Evolutionary conservation across 2,888 invertebrate species (phyloP).

Genomic region (Tetragnatha montana): DNA sequence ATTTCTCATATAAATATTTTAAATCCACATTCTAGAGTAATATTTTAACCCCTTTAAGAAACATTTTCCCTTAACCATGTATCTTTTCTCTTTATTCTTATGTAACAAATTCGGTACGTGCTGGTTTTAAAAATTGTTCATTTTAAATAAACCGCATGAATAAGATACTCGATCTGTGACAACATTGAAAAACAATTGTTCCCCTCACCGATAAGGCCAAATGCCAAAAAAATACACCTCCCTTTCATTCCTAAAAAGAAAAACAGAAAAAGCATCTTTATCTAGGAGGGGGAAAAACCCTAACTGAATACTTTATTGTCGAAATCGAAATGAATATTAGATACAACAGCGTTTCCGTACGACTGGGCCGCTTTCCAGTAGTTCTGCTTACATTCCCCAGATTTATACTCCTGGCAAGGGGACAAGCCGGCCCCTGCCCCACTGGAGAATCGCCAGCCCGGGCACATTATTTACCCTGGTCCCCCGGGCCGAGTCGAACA

Average conservation of each 20-base stretch:
- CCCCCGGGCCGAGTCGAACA: constrained; percentile 52
- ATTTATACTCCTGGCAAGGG: constrained; percentile 49
- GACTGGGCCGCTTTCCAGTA: constrained; percentile 46
- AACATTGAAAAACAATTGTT: too few relatives aligned
- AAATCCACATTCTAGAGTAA: too few relatives aligned
- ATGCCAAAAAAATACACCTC: background rate
- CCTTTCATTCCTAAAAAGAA: background rate
- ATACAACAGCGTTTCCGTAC: constrained; percentile 10
- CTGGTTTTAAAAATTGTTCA: too few relatives aligned
- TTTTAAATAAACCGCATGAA: too few relatives aligned
- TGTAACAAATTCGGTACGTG: too few relatives aligned
- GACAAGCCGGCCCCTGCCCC: constrained; percentile 39
- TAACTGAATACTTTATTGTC: constrained; percentile 44
- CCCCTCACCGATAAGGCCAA: background rate
- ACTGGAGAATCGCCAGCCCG: background rate
- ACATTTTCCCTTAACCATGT: too few relatives aligned
- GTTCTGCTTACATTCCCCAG: constrained; percentile 42
- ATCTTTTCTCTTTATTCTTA: too few relatives aligned
- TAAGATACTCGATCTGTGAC: too few relatives aligned
- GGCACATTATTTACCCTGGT: constrained; percentile 66
- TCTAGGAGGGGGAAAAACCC: background rate
- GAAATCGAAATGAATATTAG: constrained; percentile 7
- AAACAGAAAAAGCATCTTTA: constrained; percentile 14
- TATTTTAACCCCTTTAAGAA: too few relatives aligned
- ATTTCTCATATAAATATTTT: too few relatives aligned